Evolutionary conservation across 2,113 vertebrate genomes (phyloP), one percentile per base, ranked within the genome.

Genomic region (Nycticorax nycticorax): DNA sequence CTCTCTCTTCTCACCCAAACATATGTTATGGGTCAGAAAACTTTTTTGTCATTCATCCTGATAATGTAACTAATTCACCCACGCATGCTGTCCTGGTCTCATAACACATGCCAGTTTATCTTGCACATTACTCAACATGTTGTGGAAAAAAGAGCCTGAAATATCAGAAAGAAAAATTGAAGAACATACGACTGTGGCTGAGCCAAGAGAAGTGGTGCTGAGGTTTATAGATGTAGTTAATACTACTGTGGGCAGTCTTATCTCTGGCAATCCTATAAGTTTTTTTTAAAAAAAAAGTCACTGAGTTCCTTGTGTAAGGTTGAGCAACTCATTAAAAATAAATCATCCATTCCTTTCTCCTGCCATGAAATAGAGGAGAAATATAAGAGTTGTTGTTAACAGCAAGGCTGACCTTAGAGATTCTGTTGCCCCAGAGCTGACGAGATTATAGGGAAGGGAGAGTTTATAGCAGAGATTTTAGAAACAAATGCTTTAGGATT

Each of bases 401-500:
- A 92, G 45, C 53, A 87, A 84, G 48, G 41, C 50, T 97, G 92
- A 96, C 86, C 92, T 95, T 91, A 89, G 69, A 89, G 77, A 93
- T 95, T 91, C 80, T 91, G 37, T 71, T 97, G 86, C 83, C 84
- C 60, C 32, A 79, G 80, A 97, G 32, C 88, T 85, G 95, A 94
- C 1, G 8, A 94, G 68, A 93, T 92, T 95, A 89, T 89, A 76
- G 73, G 28, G 39, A 81, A 92, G 14, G 47, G 32, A 88, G 60
- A 89, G 60, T 96, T 95, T 96, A 95, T 91, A 89, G 92, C 79
- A 87, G 64, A 95, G 64, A 93, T 96, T 96, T 96, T 87, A 94
- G 92, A 91, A 95, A 94, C 48, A 91, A 95, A 91, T 96, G 57
- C 41, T 68, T 93, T 56, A 75, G 60, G 64, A 94, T 93, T 94